Percentiles rank a stretch among this genome's conserved stretches.
These are phyloP conservation scores for Propsilocerus akamusi DNA, from an alignment of 1,140 invertebrate genomes.

Conservation along the genomic window DNA sequence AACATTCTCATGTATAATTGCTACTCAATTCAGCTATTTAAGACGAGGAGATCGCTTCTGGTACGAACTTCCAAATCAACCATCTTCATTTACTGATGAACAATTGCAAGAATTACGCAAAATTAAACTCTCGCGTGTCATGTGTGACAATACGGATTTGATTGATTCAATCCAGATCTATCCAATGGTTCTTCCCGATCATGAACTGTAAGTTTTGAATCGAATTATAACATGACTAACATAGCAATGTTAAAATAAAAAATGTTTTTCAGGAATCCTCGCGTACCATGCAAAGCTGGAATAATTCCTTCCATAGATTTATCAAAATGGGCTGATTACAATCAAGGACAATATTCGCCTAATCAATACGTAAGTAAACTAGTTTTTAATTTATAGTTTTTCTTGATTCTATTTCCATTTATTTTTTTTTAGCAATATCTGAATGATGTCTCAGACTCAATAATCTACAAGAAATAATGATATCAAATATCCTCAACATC, in stretches of 20 bases:
- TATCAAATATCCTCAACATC: too few species aligned
- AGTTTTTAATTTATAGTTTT: constrained; percentile 14
- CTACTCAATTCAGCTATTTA: constrained; percentile 85
- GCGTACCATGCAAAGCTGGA: constrained; percentile 74
- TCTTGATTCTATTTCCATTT: background rate
- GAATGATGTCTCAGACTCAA: background rate
- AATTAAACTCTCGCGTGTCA: constrained; percentile 61
- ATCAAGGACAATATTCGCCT: constrained; percentile 25
- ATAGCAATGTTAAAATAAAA: background rate
- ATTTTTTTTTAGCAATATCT: background rate
- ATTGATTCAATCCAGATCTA: constrained; percentile 85
- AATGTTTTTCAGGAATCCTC: constrained; percentile 51
- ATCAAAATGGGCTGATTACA: constrained; percentile 67
- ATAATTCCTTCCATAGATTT: constrained; percentile 71
- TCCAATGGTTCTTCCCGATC: constrained; percentile 81
- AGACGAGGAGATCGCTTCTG: constrained; percentile 88
- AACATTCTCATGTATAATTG: constrained; percentile 90
- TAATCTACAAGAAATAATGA: background rate
- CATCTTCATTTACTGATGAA: constrained; percentile 75
- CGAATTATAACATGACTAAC: constrained; percentile 6
- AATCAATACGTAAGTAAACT: constrained; percentile 45
- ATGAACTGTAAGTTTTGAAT: constrained; percentile 58
- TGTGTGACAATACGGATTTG: constrained; percentile 90
- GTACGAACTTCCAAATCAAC: constrained; percentile 85
- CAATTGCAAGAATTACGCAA: constrained; percentile 85